Percentiles rank a stretch among this genome's conserved stretches.
These are phyloP conservation scores for Drosophila azteca DNA, from an alignment of 1,140 invertebrate genomes.

Conservation along the genomic window DNA sequence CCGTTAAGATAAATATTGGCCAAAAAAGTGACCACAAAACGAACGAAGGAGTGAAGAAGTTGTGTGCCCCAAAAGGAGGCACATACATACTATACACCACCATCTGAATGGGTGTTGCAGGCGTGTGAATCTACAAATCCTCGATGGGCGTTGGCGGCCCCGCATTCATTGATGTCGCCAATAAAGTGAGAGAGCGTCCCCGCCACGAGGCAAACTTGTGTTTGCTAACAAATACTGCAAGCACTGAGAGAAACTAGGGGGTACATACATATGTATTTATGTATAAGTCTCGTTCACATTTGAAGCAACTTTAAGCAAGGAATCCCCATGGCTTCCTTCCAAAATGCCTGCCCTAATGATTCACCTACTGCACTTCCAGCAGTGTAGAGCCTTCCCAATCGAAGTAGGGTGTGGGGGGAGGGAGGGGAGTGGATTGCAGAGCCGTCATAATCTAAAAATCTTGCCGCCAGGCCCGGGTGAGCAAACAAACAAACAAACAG, in stretches of 20 bases:
- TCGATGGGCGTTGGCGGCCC: conserved; percentile 3
- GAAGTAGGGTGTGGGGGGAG: background rate
- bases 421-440: conserved; percentile 34
- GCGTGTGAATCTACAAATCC: conserved; percentile 55
- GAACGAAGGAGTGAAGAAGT: background rate
- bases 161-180: conserved; percentile 66
- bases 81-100: no score
- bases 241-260: conserved; percentile 16
- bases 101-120: conserved; percentile 15
- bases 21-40: conserved; percentile 59
- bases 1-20: conserved; percentile 60
- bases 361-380: background rate
- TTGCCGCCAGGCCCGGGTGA: conserved; percentile 52
- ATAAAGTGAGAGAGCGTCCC: conserved; percentile 48
- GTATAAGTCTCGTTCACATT: no score
- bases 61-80: background rate
- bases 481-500: conserved; percentile 42
- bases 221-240: conserved; percentile 16
- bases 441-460: conserved; percentile 75
- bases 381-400: conserved; percentile 2
- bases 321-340: no score
- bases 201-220: conserved; percentile 43
- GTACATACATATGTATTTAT: no score
- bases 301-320: no score
- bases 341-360: no score